A percentile compares a stretch with the other conserved stretches of the same genome.
Conservation (phyloP, 2,113 vertebrate genomes). For the Plectropomus leopardus region DNA sequence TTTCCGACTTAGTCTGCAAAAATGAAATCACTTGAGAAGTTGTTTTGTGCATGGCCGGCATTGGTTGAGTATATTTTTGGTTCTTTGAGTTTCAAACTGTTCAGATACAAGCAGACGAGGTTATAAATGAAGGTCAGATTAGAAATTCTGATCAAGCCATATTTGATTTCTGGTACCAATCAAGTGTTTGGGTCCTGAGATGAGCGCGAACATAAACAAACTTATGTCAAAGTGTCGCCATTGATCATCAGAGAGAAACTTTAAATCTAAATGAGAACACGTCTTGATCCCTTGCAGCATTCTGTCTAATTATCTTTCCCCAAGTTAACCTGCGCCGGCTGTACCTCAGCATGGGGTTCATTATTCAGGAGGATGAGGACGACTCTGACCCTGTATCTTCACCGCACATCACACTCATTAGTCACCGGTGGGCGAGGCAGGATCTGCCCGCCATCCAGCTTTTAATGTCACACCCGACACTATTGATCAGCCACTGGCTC, state of each 20-base stretch:
- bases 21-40: no score
- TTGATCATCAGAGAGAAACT: constrained; percentile 40
- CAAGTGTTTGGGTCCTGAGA: not conserved
- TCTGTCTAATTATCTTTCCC: constrained; percentile 80
- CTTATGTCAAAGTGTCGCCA: not conserved
- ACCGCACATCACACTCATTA: constrained; percentile 77
- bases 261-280: constrained; percentile 32
- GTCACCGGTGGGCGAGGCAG: constrained; percentile 67
- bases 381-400: constrained; percentile 55
- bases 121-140: not conserved
- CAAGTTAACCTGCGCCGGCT: constrained; percentile 72
- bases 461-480: constrained; percentile 48
- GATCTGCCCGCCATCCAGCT: constrained; percentile 10
- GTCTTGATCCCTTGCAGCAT: constrained; percentile 15
- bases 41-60: no score
- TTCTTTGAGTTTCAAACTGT: not conserved
- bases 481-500: constrained; percentile 76
- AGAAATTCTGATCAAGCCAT: not conserved
- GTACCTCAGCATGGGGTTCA: constrained; percentile 81
- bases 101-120: not conserved
- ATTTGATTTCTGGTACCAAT: not conserved
- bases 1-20: no score
- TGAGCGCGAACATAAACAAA: not conserved
- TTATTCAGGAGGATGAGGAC: constrained; percentile 77
- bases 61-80: no score